phyloP scores from a whole-genome alignment of 37 sponge, comb jelly and placozoan genomes.

The Oopsacas minuta region DNA sequence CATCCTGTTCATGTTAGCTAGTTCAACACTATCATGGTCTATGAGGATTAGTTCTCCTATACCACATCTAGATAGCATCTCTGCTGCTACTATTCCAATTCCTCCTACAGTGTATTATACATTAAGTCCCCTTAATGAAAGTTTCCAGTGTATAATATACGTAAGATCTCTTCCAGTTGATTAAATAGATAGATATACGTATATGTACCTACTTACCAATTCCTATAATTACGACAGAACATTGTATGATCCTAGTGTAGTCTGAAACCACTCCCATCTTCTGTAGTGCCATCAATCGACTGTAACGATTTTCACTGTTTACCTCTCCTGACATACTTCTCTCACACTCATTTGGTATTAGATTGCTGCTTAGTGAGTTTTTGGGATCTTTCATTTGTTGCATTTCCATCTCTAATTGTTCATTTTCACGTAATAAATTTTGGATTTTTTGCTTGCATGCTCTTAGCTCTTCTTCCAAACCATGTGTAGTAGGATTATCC shows the following conservation, averaged over 20 bases:
- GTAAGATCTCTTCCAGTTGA: background rate
- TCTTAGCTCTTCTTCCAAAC: background rate
- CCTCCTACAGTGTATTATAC: slow-evolving; percentile 53
- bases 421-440: background rate
- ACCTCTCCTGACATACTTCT: background rate
- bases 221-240: background rate
- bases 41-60: slow-evolving; percentile 89
- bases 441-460: background rate
- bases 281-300: slow-evolving; percentile 96
- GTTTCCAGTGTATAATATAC: background rate
- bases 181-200: no score
- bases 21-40: slow-evolving; percentile 96
- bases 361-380: background rate
- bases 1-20: slow-evolving; percentile 98
- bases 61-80: slow-evolving; percentile 96
- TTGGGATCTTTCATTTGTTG: background rate
- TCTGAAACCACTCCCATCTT: slow-evolving; percentile 89
- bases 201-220: background rate
- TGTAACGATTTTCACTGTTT: slow-evolving; percentile 18
- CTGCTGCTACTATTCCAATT: slow-evolving; percentile 92
- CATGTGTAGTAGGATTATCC: background rate
- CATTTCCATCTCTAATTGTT: background rate
- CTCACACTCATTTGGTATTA: background rate
- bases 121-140: background rate
- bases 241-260: slow-evolving; percentile 43